phyloP scores from a whole-genome alignment of 2,797 vertebrate genomes.

The Natrix natrix region DNA sequence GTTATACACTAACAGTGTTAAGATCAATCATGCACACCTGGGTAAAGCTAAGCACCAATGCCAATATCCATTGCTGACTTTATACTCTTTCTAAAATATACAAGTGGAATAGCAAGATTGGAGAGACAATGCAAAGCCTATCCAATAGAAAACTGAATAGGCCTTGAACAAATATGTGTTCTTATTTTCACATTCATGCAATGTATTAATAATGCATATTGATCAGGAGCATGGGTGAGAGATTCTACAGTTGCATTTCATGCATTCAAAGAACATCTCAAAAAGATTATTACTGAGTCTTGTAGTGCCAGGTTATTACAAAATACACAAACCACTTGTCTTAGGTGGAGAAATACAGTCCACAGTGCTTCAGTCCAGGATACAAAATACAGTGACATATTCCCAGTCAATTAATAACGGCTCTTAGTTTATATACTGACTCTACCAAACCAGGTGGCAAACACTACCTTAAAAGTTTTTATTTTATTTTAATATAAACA shows the following conservation, averaged over 20 bases:
- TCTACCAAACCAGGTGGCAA: background rate
- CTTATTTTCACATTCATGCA: background rate
- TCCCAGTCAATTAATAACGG: background rate
- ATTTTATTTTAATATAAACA: no score
- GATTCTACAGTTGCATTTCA: background rate
- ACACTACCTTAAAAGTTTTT: background rate
- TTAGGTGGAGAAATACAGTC: background rate
- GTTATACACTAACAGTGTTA: background rate
- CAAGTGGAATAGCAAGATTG: background rate
- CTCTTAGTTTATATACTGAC: background rate
- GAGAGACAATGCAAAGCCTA: background rate
- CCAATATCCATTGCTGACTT: background rate
- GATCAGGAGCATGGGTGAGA: background rate
- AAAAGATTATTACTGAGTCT: background rate
- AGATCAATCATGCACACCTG: background rate
- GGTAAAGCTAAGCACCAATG: background rate
- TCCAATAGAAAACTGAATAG: background rate
- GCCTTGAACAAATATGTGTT: background rate
- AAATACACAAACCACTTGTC: background rate
- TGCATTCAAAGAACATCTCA: background rate
- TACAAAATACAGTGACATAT: background rate
- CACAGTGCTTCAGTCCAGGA: background rate
- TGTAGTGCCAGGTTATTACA: background rate
- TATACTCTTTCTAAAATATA: background rate
- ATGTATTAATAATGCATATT: background rate